Evolutionary conservation across 2,113 vertebrate species (phyloP), one percentile per base, ranked within the genome.

Genomic region (Chascanopsetta lugubris): DNA sequence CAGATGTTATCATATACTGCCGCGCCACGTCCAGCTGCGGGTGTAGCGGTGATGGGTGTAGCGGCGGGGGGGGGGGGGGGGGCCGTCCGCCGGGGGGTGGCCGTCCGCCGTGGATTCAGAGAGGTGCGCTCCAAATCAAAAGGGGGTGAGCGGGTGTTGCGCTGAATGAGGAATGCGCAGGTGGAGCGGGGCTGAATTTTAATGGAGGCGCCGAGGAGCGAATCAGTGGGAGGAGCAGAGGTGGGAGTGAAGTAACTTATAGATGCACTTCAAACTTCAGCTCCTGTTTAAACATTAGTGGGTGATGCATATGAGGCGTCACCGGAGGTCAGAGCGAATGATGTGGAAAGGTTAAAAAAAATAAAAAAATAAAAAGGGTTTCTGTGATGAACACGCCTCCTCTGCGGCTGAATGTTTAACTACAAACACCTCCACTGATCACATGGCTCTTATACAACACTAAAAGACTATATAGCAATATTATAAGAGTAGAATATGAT

Each of bases 51-150:
- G 36, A 60, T 51, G 13, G 26, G 70, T 49, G 53, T 27, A 48
- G 49, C 13, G 32, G 15, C 25, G 18, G 22, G 27, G 18, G 29
- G 69, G 47, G 47, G n/a, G n/a, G n/a, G n/a, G n/a, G n/a, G n/a
- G n/a, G n/a, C 53, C 70, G 25, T 60, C 48, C 53, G 27, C 60
- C 10, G 22, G 8, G 75, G 51, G n/a, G n/a, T n/a, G n/a, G n/a
- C 53, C 70, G 25, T 60, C 48, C 53, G 27, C 60, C 10, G 22
- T 17, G 75, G 51, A 83, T 42, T 62, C 29, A 62, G 30, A 2
- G 21, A 34, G 22, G 67, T 58, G 60, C 80, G 66, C 83, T 74
- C 60, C 73, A 72, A 66, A 56, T 75, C 60, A 75, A 77, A 71
- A 56, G 26, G 53, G 58, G 46, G 58, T 21, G n/a, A n/a, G 32